Evolutionary conservation across 1,140 invertebrate species (phyloP).

Genomic region (Listronotus bonariensis): DNA sequence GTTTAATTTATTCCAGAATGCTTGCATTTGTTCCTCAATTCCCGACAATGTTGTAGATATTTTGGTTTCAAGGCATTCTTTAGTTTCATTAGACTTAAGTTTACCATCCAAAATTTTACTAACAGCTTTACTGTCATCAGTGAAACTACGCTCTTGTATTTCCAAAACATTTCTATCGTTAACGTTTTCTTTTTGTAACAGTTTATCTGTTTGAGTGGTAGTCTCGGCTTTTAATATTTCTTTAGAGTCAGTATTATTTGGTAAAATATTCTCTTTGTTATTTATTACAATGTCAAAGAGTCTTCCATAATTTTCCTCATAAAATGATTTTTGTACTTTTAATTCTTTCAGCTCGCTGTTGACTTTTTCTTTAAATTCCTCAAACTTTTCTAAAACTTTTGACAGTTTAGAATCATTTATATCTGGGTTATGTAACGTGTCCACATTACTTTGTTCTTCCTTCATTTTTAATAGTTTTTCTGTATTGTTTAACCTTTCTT

Average conservation of each 20-base stretch:
- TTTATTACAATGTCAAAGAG: conserved; percentile 43
- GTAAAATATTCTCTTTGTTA: conserved; percentile 31
- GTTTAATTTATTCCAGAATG: conserved; percentile 48
- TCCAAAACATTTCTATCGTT: conserved; percentile 19
- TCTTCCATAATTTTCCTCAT: conserved; percentile 50
- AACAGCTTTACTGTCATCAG: background rate
- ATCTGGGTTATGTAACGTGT: conserved; percentile 34
- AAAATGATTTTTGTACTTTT: conserved; percentile 45
- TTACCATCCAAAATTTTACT: conserved; percentile 1
- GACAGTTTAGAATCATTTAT: conserved; percentile 26
- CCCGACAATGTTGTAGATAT: conserved; percentile 45
- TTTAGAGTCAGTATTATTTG: conserved; percentile 22
- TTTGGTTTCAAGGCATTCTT: conserved; percentile 37
- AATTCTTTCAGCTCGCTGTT: conserved; percentile 50
- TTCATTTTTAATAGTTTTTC: conserved; percentile 55
- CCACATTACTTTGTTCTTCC: conserved; percentile 30
- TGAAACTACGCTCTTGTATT: conserved; percentile 8
- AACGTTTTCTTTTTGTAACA: conserved; percentile 29
- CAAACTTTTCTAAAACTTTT: conserved; percentile 50
- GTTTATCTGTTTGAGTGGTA: conserved; percentile 41
- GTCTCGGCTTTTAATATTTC: conserved; percentile 25
- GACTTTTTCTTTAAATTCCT: conserved; percentile 47
- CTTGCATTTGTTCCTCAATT: conserved; percentile 50
- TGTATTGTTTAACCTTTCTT: conserved; percentile 62
- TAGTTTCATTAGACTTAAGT: background rate